Conservation (phyloP, 2,888 invertebrate genomes). For the Parnassius smintheus region DNA sequence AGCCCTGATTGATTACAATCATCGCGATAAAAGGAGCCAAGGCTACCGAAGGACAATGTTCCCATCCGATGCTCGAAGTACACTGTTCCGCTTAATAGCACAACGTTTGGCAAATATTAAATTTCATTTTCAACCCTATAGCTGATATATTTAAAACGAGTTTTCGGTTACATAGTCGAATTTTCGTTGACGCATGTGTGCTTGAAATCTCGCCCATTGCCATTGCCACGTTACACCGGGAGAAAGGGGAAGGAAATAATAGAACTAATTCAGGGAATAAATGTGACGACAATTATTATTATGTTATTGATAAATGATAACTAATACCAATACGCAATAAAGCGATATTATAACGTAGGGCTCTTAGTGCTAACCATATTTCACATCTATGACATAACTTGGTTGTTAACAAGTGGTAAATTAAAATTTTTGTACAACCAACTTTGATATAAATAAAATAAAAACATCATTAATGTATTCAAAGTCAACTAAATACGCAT, state of each 20-base stretch:
- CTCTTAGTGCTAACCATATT: too few species aligned
- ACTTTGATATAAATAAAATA: too few species aligned
- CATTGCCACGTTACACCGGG: slow-evolving; percentile 37
- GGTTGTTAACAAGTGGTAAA: too few species aligned
- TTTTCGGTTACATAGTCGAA: not conserved
- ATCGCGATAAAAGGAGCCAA: slow-evolving; percentile 62
- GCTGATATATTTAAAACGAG: not conserved
- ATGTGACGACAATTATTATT: slow-evolving; percentile 28
- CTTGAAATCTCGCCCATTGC: slow-evolving; percentile 32
- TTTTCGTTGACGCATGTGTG: not conserved
- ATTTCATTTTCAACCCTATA: slow-evolving; percentile 8
- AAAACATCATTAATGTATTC: too few species aligned
- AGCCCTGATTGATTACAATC: slow-evolving; percentile 53
- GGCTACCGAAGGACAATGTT: slow-evolving; percentile 76
- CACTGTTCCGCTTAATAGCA: slow-evolving; percentile 10
- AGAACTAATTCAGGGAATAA: slow-evolving; percentile 36
- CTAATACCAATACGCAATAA: not conserved
- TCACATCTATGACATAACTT: too few species aligned
- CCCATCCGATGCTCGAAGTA: slow-evolving; percentile 42
- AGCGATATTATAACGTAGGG: not conserved
- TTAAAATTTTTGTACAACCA: too few species aligned
- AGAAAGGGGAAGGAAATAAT: slow-evolving; percentile 38
- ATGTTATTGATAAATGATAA: not conserved
- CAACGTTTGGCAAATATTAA: slow-evolving; percentile 1
- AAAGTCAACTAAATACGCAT: too few species aligned